These are phyloP conservation scores for Emydoidea blandingii DNA, from an alignment of 2,797 vertebrate genomes.

Conservation along the genomic window DNA sequence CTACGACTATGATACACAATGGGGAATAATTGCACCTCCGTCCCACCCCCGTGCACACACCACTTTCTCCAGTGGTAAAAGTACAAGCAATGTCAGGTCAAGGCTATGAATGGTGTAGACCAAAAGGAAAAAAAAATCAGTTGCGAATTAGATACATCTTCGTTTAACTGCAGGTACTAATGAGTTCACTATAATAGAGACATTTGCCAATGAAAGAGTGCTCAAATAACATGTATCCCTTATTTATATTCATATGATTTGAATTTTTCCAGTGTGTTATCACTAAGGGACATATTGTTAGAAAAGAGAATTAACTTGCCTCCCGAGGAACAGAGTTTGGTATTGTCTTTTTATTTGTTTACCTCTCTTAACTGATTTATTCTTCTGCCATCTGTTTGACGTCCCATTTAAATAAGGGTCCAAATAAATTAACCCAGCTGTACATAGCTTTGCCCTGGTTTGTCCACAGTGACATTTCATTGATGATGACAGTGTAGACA, in stretches of 20 bases:
- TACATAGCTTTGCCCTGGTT: not conserved
- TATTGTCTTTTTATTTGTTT: not conserved
- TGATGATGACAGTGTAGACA: rapidly evolving
- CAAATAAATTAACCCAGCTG: not conserved
- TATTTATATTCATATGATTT: constrained; percentile 13
- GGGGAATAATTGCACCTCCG: not conserved
- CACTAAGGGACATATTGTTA: not conserved
- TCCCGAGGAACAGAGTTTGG: not conserved
- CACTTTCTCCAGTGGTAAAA: not conserved
- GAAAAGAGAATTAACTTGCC: not conserved
- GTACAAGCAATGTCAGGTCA: not conserved
- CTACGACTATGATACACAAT: not conserved
- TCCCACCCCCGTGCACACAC: not conserved
- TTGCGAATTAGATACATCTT: not conserved
- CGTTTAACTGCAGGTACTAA: not conserved
- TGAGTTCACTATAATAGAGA: not conserved
- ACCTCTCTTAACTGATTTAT: not conserved
- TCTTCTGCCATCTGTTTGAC: rapidly evolving
- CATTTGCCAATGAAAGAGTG: constrained; percentile 11
- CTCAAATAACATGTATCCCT: not conserved
- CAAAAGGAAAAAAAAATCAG: not conserved
- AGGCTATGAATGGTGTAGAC: rapidly evolving
- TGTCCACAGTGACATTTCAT: rapidly evolving
- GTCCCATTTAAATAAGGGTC: not conserved
- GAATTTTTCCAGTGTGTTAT: constrained; percentile 25